These are phyloP conservation scores for Polymixis flavicincta DNA, from an alignment of 2,888 invertebrate genomes.

Conservation along the genomic window DNA sequence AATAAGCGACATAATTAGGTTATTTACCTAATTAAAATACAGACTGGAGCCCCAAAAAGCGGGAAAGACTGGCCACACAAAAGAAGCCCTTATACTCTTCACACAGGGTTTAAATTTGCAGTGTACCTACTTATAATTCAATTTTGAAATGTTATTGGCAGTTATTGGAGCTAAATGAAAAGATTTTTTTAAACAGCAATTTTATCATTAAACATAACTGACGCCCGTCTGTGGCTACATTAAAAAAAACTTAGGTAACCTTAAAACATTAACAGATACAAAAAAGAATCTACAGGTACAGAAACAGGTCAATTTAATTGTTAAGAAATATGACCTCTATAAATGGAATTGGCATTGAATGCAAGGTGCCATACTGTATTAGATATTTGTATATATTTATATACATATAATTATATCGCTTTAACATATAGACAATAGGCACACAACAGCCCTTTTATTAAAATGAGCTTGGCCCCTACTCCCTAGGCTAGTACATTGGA, in stretches of 20 bases:
- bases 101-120: conserved; percentile 19
- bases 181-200: background rate
- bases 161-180: background rate
- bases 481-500: background rate
- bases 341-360: conserved; percentile 21
- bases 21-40: conserved; percentile 23
- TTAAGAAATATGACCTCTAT: background rate
- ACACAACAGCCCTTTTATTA: background rate
- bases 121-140: background rate
- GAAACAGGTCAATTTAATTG: conserved; percentile 6
- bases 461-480: background rate
- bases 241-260: background rate
- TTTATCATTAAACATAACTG: background rate
- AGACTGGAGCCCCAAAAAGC: conserved; percentile 28
- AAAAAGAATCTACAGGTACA: background rate
- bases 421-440: background rate
- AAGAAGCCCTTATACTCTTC: background rate
- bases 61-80: background rate
- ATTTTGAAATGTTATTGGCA: background rate
- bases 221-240: background rate
- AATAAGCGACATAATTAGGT: conserved; percentile 45
- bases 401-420: too few relatives aligned
- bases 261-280: background rate
- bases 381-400: background rate
- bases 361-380: conserved; percentile 27